phyloP scores from a whole-genome alignment of 2,797 vertebrate species.

The Sebastes nivosus region DNA sequence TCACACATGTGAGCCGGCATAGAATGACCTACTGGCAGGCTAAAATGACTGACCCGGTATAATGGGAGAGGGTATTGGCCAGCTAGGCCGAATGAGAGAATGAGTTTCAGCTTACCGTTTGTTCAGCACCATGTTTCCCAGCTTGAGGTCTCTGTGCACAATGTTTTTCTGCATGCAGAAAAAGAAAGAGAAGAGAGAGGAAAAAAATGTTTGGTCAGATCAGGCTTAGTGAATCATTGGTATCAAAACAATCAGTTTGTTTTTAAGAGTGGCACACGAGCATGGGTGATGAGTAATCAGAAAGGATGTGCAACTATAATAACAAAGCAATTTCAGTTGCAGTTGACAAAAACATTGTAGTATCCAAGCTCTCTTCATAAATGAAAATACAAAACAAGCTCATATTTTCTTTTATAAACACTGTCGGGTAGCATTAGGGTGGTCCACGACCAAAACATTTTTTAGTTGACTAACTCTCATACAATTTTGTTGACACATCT shows the following conservation, averaged over 20 bases:
- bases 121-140: slow-evolving; percentile 99
- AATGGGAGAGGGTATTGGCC: slow-evolving; percentile 17
- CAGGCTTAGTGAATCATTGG: slow-evolving; percentile 47
- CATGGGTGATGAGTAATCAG: slow-evolving; percentile 60
- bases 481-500: no score
- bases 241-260: slow-evolving; percentile 58
- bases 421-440: fast-evolving
- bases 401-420: not conserved
- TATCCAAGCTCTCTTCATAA: not conserved
- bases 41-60: slow-evolving; percentile 31
- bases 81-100: not conserved
- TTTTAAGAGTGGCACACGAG: slow-evolving; percentile 59
- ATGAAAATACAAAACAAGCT: not conserved
- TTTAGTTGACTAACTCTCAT: no score
- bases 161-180: slow-evolving; percentile 94
- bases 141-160: slow-evolving; percentile 98
- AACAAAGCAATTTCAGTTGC: slow-evolving; percentile 24
- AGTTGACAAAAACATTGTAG: slow-evolving; percentile 3
- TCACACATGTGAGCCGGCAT: slow-evolving; percentile 15
- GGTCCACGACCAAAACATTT: no score
- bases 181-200: slow-evolving; percentile 16
- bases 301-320: slow-evolving; percentile 33
- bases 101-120: slow-evolving; percentile 89
- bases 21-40: slow-evolving; percentile 37
- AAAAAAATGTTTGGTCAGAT: slow-evolving; percentile 26